Base-by-base conservation (phyloP, 2,113 vertebrate genomes). In the Nannobrachium achirus region DNA sequence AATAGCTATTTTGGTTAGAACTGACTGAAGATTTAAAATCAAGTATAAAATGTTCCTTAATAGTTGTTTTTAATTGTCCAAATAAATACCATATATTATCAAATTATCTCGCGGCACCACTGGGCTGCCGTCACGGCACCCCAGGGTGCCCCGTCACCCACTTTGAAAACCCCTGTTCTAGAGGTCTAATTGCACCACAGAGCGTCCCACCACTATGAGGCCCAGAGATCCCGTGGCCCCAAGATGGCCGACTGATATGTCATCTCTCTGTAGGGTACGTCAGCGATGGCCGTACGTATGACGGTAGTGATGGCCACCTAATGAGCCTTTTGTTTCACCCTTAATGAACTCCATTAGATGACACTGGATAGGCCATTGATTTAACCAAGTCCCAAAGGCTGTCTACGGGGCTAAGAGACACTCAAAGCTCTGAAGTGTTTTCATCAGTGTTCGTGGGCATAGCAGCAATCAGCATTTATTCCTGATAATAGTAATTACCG, bases 201-300 rank as follows among this genome's bases (percentile, higher is more conserved):
- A 76, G 67, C 70, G 66, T 50, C 76, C 70, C 25, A 61, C 63
- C 71, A 63, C 73, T 73, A 59, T 14, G 18, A 73, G 62, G 64
- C 65, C 49, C 45, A 19, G 61, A 41, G 57, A 76, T 76, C 19
- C 8, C 38, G 64, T 13, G 46, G 41, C 16, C n/a, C 33, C 39
- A n/a, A 69, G 60, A 74, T 52, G 44, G 25, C 55, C 16, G 62
- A 60, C 46, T 6, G 71, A 73, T 69, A 56, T 39, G 11, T 44
- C 56, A 77, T 78, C 75, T 75, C 11, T 3, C 46, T 39, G 52
- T 39, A 41, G 44, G n/a, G 45, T 8, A 55, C 13, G 10, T 19
- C 16, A 1, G 25, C 20, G 52, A 55, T 3, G 11, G 44, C 10
- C 44, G 9, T 45, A 10, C 10, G 57, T 9, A 4, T 10, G 25